Conservation (phyloP, 1,140 invertebrate species). For the Drosophila pectinifera region DNA sequence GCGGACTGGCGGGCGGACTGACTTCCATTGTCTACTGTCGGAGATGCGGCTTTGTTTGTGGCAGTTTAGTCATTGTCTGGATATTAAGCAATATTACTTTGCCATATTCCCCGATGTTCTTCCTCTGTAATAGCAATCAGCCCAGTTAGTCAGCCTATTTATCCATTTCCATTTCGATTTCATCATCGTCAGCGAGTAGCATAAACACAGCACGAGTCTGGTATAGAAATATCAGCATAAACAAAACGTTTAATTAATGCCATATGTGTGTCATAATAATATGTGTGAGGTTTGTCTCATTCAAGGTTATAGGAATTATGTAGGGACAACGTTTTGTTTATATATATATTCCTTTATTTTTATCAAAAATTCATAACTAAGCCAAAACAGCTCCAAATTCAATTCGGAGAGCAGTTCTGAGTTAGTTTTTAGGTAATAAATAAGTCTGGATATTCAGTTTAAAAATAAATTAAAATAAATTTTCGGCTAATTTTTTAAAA, state of each 20-base stretch:
- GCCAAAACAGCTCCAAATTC: too few relatives aligned
- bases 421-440: too few relatives aligned
- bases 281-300: slow-evolving; percentile 1
- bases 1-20: not conserved
- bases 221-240: slow-evolving; percentile 14
- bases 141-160: slow-evolving; percentile 24
- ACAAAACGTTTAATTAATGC: slow-evolving; percentile 16
- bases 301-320: slow-evolving; percentile 3
- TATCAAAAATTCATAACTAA: too few relatives aligned
- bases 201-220: slow-evolving; percentile 18
- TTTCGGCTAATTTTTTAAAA: too few relatives aligned
- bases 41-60: slow-evolving; percentile 49
- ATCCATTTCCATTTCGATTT: slow-evolving; percentile 35
- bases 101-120: slow-evolving; percentile 2
- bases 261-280: slow-evolving; percentile 35
- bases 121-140: slow-evolving; percentile 9
- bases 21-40: slow-evolving; percentile 61
- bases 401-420: too few relatives aligned
- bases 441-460: too few relatives aligned
- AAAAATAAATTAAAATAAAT: too few relatives aligned
- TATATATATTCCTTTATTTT: not conserved
- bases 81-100: slow-evolving; percentile 68
- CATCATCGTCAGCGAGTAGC: slow-evolving; percentile 17
- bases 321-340: not conserved
- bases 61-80: slow-evolving; percentile 49